Base-by-base conservation (phyloP, 2,113 vertebrate genomes). In the Seriola dumerili region DNA sequence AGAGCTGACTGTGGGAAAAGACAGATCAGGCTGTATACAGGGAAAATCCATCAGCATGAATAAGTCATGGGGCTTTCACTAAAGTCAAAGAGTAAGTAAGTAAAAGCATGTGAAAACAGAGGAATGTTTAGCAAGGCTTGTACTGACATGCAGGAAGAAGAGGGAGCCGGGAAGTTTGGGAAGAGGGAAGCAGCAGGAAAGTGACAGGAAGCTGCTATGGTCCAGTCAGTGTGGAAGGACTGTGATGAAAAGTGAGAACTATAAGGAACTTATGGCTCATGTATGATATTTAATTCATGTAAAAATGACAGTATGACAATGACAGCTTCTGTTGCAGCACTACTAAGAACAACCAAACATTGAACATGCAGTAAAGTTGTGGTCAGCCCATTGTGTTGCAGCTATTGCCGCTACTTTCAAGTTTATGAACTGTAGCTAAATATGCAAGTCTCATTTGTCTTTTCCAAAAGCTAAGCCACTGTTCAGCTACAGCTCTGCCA, bases 41-140 rank as follows among this genome's bases (percentile, higher is more conserved):
- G 87, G 91, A 93, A 95, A 95, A 93, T 91, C 93, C 94, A 95
- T 95, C 95, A 95, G 91, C 89, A 95, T 95, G 80, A 96, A 96
- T 96, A 94, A 95, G 91, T 95, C 87, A 95, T 92, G 74, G 76
- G 78, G 79, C 80, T 88, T 92, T 92, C 79, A 71, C 86, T 78
- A 64, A 87, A 94, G 83, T 92, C 88, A 91, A 84, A 81, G 77
- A 85, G 80, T 72, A 85, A 90, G 88, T 80, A 73, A 87, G 79
- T 87, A 69, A 88, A 83, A 83, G 84, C 85, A 91, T 89, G 93
- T 86, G 91, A 86, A 93, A 93, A 92, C 91, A 91, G 71, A 83
- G 72, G 64, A 86, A 89, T 86, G 78, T 93, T 94, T 94, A 93
- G 88, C 83, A 75, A 74, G 13, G 44, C 67, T 78, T 63, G 68